A percentile compares a stretch with the other conserved stretches of the same genome.
Conservation (phyloP, 1,140 invertebrate species). For the Chironomus tepperi region DNA sequence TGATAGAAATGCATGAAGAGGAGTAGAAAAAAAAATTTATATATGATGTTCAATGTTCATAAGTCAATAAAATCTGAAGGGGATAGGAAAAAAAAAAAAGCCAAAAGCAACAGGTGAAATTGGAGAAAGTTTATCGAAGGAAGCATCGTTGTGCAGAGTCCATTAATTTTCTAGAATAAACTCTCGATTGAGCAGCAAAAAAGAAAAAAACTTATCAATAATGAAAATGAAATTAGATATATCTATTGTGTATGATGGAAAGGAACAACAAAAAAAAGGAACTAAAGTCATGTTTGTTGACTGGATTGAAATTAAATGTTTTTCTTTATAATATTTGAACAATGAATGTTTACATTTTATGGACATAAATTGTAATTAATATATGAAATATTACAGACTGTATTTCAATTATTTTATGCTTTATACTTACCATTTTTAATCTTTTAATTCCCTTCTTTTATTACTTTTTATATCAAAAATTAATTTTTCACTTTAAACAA, state of each 20-base stretch:
- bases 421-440: too few relatives aligned
- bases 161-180: not conserved
- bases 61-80: not conserved
- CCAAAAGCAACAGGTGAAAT: conserved; percentile 17
- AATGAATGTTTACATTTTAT: too few relatives aligned
- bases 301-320: conserved; percentile 5
- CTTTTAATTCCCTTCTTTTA: too few relatives aligned
- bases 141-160: not conserved
- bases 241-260: not conserved
- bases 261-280: not conserved
- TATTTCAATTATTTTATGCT: too few relatives aligned
- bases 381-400: too few relatives aligned
- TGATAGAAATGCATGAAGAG: not conserved
- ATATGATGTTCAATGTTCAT: not conserved
- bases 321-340: not conserved
- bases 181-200: not conserved
- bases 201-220: not conserved
- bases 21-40: not conserved
- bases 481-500: too few relatives aligned
- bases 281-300: not conserved
- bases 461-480: too few relatives aligned
- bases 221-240: conserved; percentile 9
- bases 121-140: not conserved
- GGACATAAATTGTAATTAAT: too few relatives aligned
- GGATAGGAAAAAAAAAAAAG: not conserved